phyloP scores from a whole-genome alignment of 1,140 invertebrate genomes.

The Neuroterus valhalla region DNA sequence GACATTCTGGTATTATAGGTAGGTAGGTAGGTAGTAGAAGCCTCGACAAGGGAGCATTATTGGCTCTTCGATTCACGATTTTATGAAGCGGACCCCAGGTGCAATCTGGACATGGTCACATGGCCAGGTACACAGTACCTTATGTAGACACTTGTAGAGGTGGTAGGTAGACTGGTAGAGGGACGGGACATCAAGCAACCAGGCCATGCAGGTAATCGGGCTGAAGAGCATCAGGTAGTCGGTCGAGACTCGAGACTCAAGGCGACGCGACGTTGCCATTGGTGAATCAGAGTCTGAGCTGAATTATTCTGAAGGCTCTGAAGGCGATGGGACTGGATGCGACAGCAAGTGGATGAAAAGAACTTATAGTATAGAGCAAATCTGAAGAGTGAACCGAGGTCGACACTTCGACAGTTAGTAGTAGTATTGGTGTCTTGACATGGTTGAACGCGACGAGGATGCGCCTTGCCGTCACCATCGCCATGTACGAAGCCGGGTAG shows the following conservation, averaged over 20 bases:
- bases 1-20: constrained; percentile 2
- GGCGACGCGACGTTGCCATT: not conserved
- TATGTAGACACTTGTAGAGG: not conserved
- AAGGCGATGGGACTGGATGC: not conserved
- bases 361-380: not conserved
- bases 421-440: constrained; percentile 10
- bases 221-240: constrained; percentile 9
- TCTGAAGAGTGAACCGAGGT: not conserved
- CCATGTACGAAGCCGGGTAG: constrained; percentile 35
- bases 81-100: constrained; percentile 20
- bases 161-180: no score
- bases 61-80: constrained; percentile 6
- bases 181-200: not conserved
- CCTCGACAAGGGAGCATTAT: not conserved
- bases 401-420: not conserved
- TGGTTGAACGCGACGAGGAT: constrained; percentile 32
- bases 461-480: not conserved
- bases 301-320: no score
- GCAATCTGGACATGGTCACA: constrained; percentile 6
- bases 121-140: not conserved
- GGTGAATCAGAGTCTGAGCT: not conserved
- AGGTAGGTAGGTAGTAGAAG: no score
- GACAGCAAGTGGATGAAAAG: not conserved
- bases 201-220: constrained; percentile 13
- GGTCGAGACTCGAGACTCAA: no score